phyloP scores from a whole-genome alignment of 1,140 invertebrate species.

The Pogonognathellus flavescens region DNA sequence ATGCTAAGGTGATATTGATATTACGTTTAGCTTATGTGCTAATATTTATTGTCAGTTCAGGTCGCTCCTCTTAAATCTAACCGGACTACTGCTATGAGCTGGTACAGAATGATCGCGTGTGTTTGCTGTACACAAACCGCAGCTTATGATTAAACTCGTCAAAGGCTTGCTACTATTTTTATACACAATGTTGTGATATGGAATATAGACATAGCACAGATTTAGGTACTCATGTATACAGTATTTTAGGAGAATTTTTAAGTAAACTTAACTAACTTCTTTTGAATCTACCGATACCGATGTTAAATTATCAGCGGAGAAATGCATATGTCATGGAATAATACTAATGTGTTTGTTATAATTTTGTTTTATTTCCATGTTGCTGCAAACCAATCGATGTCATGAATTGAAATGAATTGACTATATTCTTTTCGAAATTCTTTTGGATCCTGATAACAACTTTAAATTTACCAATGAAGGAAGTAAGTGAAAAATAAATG shows the following conservation, averaged over 20 bases:
- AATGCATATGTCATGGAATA: constrained; percentile 10
- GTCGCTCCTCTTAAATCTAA: no score
- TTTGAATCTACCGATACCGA: no score
- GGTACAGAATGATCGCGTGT: no score
- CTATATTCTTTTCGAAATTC: constrained; percentile 29
- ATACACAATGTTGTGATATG: no score
- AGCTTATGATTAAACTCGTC: no score
- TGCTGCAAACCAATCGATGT: constrained; percentile 35
- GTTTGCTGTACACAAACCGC: no score
- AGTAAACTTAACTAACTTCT: no score
- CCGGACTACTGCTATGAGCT: no score
- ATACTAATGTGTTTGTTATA: constrained; percentile 33
- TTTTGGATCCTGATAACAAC: constrained; percentile 41
- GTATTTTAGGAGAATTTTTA: no score
- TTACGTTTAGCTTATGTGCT: constrained; percentile 10
- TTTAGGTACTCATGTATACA: no score
- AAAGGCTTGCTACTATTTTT: no score
- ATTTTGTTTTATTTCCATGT: constrained; percentile 37
- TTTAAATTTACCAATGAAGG: constrained; percentile 35
- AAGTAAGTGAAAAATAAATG: constrained; percentile 7
- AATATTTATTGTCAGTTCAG: not conserved
- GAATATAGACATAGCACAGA: no score
- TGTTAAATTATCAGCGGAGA: not conserved
- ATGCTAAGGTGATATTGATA: constrained; percentile 30
- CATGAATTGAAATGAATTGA: constrained; percentile 41